Evolutionary conservation across 1,140 invertebrate genomes (phyloP).

Genomic region (Drosophila ananassae): DNA sequence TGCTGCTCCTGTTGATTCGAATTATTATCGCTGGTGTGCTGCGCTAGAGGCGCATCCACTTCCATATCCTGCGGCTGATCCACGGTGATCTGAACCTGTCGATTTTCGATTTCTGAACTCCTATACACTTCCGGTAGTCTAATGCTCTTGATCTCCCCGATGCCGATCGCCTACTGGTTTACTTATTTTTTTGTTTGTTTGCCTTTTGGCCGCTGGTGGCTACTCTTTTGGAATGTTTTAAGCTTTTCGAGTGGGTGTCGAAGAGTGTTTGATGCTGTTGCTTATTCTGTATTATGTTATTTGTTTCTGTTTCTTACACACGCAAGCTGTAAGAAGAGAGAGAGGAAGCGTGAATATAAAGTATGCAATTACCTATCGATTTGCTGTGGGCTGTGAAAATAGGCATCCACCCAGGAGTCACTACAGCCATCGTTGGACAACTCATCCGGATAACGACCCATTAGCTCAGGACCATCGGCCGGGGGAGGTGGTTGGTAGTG

Average conservation of each 20-base stretch:
- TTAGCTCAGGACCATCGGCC: conserved; percentile 7
- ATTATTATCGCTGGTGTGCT: conserved; percentile 49
- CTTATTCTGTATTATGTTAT: conserved; percentile 47
- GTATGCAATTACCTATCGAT: conserved; percentile 75
- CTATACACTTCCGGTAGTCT: not conserved
- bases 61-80: conserved; percentile 80
- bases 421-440: conserved; percentile 16
- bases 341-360: conserved; percentile 48
- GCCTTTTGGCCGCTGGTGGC: conserved; percentile 19
- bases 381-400: conserved; percentile 38
- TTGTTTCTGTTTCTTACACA: conserved; percentile 41
- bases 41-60: conserved; percentile 73
- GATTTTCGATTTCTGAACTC: conserved; percentile 6
- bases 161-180: conserved; percentile 30
- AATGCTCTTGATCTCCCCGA: conserved; percentile 4
- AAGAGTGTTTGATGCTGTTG: conserved; percentile 41
- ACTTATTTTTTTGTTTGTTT: conserved; percentile 18
- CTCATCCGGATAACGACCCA: conserved; percentile 2
- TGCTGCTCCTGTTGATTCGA: conserved; percentile 10
- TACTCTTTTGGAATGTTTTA: conserved; percentile 68
- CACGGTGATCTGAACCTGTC: conserved; percentile 55
- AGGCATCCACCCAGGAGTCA: conserved; percentile 44
- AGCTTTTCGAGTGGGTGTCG: conserved; percentile 65
- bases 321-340: conserved; percentile 66
- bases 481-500: not conserved